Base-by-base conservation (phyloP, 2,113 vertebrate species). In the Oncorhynchus kisutch region DNA sequence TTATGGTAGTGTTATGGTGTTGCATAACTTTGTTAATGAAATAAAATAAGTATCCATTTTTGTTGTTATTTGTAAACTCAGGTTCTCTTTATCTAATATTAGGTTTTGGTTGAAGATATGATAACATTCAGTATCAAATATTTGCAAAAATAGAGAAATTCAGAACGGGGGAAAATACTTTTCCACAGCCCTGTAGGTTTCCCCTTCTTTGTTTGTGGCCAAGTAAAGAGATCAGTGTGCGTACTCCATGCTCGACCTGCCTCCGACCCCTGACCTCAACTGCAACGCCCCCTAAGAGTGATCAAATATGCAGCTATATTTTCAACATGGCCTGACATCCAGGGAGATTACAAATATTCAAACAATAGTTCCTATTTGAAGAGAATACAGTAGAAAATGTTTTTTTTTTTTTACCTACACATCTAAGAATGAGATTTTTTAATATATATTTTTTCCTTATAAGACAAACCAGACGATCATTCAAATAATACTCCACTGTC, bases 341-440 rank as follows among this genome's bases (percentile, higher is more conserved):
- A 97, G 96, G 96, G 96, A 96, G 96, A 95, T 96, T 95, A 97
- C 96, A 96, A 97, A 98, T 95, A 95, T 95, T 96, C 91, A 97
- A 98, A 97, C 96, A 97, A 97, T 97, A 97, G 90, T 94, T 96
- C 96, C 95, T 95, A 96, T 95, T 95, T 97, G 95, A 97, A 97
- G 97, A 98, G 96, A 95, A 97, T 96, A 97, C 96, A 98, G 39
- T 45, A 45, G 39, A 45, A 45, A 12, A 45, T 45, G 0, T 1
- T 2, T 45, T 12, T 2, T 1, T 45, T 45, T 45, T 45, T 45
- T 0, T 0, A 45, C 97, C 95, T 97, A 90, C 96, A 96, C 96
- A 97, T 11, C 39, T 96, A 97, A 95, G 95, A 96, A 95, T 94
- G 96, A 95, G 91, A 45, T 45, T 45, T 94, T 95, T 94, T 94